Base-by-base conservation (phyloP, 2,888 invertebrate species). In the Synanthedon myopaeformis region DNA sequence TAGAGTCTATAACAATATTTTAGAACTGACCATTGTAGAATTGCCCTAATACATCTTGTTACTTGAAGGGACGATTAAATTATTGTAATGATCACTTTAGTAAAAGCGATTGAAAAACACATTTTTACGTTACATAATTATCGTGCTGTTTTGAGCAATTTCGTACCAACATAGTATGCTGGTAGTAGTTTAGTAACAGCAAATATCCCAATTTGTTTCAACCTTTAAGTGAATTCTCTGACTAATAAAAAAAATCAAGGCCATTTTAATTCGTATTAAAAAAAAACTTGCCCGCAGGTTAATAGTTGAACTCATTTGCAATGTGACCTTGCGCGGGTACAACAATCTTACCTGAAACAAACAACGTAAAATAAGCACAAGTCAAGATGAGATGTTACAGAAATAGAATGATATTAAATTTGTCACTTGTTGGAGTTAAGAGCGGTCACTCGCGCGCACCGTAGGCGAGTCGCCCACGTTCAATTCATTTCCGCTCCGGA, bases 381-480 rank as follows among this genome's bases (percentile, higher is more conserved):
- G 58, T 56, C 56, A 59, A 60, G 64, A 65, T 61, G 66, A 65
- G 58, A 56, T 58, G 59, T 59, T 61, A 70, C 71, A 72, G 65
- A 79, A 76, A 76, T 79, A 79, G 71, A 75, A 45, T 69, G 62
- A 69, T 70, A 78, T 77, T 67, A 76, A 74, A 76, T 71, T 74
- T 76, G 83, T 81, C 76, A 74, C 69, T 67, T 66, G 59, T 64
- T 64, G 64, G 66, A 67, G 66, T 61, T 58, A 68, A 65, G 76
- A 74, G 72, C 72, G 82, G 82, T 76, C 80, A 77, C 66, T 74
- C 68, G 70, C 66, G 66, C 69, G 63, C 63, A 60, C 65, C 67
- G 82, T 77, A 77, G 80, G 81, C 78, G 35, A 35, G 76, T 76
- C 80, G 76, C 84, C 84, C 82, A 86, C 83, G 78, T 74, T 65